Percentiles rank a stretch among this genome's conserved stretches.
These are phyloP conservation scores for Eriocheir sinensis DNA, from an alignment of 1,140 invertebrate genomes.

Conservation along the genomic window DNA sequence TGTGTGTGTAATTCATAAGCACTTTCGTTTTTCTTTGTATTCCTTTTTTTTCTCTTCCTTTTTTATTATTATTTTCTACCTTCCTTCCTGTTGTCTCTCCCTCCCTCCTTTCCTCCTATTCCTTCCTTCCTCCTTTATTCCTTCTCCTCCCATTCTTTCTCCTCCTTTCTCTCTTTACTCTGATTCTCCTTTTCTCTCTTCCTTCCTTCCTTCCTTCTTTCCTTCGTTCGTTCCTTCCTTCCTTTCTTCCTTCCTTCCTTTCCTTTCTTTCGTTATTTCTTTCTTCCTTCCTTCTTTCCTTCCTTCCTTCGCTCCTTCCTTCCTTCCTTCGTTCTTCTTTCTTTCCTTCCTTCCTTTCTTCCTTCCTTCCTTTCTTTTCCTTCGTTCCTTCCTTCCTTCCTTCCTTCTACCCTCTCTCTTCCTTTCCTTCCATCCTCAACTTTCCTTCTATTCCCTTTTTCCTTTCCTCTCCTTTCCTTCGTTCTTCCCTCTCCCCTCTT, in stretches of 20 bases:
- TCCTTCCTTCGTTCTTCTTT: too few relatives aligned
- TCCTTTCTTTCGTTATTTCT: not conserved
- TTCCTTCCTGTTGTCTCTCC: not conserved
- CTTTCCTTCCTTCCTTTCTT: not conserved
- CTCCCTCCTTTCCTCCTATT: not conserved
- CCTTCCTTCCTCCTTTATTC: not conserved
- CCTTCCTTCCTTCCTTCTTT: not conserved
- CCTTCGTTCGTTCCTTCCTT: not conserved
- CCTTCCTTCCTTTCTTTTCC: not conserved
- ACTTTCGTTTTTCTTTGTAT: not conserved
- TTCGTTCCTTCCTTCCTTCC: not conserved
- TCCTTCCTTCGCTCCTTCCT: not conserved
- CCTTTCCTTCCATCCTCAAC: not conserved
- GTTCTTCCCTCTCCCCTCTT: not conserved
- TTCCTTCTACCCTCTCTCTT: too few relatives aligned
- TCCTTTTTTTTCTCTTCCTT: not conserved
- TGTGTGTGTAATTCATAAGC: not conserved
- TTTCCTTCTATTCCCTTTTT: not conserved
- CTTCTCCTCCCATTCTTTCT: slow-evolving; percentile 32
- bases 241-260: not conserved
- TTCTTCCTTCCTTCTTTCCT: too few relatives aligned
- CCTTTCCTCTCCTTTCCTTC: not conserved
- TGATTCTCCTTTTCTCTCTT: not conserved
- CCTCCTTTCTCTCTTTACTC: not conserved
- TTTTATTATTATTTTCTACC: not conserved